Conservation (phyloP, 2,113 vertebrate genomes). For the Mixornis gularis region DNA sequence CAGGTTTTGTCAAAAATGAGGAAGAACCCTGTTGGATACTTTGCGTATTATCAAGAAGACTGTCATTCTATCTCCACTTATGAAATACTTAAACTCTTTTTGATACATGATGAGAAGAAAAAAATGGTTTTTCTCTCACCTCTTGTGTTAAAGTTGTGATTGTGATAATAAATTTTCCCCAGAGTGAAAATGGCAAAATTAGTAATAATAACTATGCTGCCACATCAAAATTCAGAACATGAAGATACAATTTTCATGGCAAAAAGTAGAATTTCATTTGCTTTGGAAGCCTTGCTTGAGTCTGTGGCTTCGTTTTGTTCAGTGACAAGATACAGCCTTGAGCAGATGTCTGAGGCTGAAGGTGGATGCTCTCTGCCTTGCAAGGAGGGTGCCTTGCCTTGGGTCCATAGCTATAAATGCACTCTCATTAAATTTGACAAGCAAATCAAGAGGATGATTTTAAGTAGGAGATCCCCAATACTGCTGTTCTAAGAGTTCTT, state of each 20-base stretch:
- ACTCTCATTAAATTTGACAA: neutral
- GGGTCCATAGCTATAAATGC: neutral
- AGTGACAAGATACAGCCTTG: neutral
- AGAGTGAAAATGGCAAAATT: neutral
- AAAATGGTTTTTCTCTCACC: neutral
- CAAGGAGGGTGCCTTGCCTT: neutral
- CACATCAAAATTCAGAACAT: neutral
- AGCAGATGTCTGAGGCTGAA: neutral
- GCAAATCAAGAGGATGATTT: neutral
- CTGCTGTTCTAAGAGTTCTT: neutral
- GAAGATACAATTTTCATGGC: neutral
- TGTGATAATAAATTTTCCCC: neutral
- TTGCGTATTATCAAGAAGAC: neutral
- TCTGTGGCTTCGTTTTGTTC: neutral
- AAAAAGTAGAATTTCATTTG: neutral
- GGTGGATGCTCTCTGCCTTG: neutral
- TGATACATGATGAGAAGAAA: neutral
- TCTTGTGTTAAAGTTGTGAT: neutral
- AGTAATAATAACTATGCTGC: neutral
- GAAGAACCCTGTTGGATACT: neutral
- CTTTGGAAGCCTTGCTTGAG: neutral
- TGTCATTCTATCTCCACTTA: neutral
- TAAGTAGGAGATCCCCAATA: neutral
- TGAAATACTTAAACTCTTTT: neutral
- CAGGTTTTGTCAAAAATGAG: neutral